Conservation (phyloP, 2,888 invertebrate genomes). For the Melinaea menophilus region DNA sequence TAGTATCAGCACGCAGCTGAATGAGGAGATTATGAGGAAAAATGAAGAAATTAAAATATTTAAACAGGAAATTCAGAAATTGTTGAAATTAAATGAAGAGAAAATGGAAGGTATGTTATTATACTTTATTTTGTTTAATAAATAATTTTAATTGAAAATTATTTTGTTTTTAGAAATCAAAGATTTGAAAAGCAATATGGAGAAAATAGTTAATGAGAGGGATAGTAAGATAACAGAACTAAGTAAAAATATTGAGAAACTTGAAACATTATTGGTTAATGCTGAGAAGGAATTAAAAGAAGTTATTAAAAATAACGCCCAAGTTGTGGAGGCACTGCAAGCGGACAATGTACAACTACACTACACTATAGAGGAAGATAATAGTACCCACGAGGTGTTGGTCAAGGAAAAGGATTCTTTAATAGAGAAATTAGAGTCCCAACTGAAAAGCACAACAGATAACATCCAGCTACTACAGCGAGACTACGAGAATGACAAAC, state of each 20-base stretch:
- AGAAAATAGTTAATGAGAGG: conserved; percentile 34
- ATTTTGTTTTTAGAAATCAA: conserved; percentile 41
- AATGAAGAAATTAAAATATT: conserved; percentile 31
- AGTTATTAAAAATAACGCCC: conserved; percentile 37
- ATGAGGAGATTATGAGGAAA: conserved; percentile 37
- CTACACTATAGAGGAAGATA: conserved; percentile 48
- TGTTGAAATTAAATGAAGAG: conserved; percentile 36
- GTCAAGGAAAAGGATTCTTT: conserved; percentile 48
- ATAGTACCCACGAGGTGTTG: conserved; percentile 44
- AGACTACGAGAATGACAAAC: conserved; percentile 42
- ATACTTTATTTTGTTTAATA: background rate
- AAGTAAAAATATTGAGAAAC: conserved; percentile 33
- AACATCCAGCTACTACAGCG: conserved; percentile 40
- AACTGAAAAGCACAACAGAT: conserved; percentile 36
- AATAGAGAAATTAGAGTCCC: conserved; percentile 45
- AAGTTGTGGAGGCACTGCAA: conserved; percentile 41
- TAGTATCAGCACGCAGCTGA: conserved; percentile 35
- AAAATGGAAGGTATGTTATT: conserved; percentile 41
- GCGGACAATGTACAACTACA: conserved; percentile 50
- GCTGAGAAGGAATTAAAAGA: conserved; percentile 41
- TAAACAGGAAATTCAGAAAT: conserved; percentile 35
- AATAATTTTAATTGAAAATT: background rate
- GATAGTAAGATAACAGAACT: conserved; percentile 37
- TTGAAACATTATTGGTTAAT: conserved; percentile 35
- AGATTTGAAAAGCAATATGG: conserved; percentile 33